Evolutionary conservation across 2,888 invertebrate species (phyloP).

Genomic region (Drosophila kanekoi): DNA sequence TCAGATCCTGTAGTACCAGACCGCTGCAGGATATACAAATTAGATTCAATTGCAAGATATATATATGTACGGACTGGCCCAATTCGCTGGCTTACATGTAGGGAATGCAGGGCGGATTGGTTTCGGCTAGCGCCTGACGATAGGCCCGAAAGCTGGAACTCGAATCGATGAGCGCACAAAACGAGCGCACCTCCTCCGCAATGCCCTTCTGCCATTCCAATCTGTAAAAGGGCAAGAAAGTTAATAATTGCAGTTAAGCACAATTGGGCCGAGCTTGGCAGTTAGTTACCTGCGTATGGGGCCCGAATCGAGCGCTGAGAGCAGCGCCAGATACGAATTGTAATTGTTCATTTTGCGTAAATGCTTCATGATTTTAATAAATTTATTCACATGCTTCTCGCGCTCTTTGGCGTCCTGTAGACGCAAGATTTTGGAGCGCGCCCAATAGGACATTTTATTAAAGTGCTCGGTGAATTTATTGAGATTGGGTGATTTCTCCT

Average conservation of each 20-base stretch:
- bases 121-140: slow-evolving; percentile 96
- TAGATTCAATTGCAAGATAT: too few species aligned
- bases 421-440: slow-evolving; percentile 95
- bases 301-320: slow-evolving; percentile 98
- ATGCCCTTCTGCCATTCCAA: slow-evolving; percentile 97
- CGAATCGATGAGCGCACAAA: slow-evolving; percentile 98
- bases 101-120: slow-evolving; percentile 99
- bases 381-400: slow-evolving; percentile 96
- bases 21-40: slow-evolving; percentile 88
- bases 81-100: slow-evolving; percentile 92
- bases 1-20: slow-evolving; percentile 98
- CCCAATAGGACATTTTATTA: slow-evolving; percentile 99
- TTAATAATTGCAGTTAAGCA: too few species aligned
- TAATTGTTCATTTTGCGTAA: slow-evolving; percentile 98
- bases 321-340: slow-evolving; percentile 98
- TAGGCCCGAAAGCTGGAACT: slow-evolving; percentile 99
- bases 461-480: slow-evolving; percentile 99
- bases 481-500: slow-evolving; percentile 98
- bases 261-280: too few species aligned
- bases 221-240: slow-evolving; percentile 84
- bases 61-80: too few species aligned
- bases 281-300: slow-evolving; percentile 87
- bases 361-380: slow-evolving; percentile 99
- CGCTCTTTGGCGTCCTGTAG: slow-evolving; percentile 97
- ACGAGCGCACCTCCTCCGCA: slow-evolving; percentile 96